Percentiles rank a stretch among this genome's conserved stretches.
phyloP scores from a whole-genome alignment of 2,797 vertebrate species.

The Orientallactaga sibirica region DNA sequence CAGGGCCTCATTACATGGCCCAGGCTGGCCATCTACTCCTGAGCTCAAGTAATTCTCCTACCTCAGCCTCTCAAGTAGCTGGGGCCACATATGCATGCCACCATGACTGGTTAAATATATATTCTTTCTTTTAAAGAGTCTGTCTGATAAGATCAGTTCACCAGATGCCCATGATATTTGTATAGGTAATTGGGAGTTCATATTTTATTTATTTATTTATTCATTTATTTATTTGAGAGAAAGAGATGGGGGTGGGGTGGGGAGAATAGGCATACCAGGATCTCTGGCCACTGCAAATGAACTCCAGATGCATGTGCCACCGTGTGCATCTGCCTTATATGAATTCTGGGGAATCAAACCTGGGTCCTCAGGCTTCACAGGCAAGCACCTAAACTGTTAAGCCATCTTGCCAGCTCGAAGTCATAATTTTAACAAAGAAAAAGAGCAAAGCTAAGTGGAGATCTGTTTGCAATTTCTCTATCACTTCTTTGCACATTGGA shows the following conservation, averaged over 20 bases:
- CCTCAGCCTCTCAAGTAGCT: background rate
- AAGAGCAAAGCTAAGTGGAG: background rate
- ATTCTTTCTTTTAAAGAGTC: background rate
- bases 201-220: background rate
- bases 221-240: no score
- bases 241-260: no score
- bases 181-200: background rate
- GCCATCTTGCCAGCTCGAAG: no score
- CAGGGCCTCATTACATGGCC: background rate
- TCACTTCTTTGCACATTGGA: background rate
- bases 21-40: rapidly evolving
- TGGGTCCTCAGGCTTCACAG: no score
- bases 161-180: background rate
- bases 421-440: background rate
- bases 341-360: no score
- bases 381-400: no score
- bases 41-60: background rate
- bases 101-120: background rate
- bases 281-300: no score
- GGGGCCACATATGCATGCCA: background rate
- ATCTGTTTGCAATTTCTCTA: background rate
- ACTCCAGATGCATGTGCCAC: no score
- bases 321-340: no score
- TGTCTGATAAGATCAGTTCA: background rate
- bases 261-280: no score